phyloP scores from a whole-genome alignment of 2,113 vertebrate species.

The Callopanchax toddi region DNA sequence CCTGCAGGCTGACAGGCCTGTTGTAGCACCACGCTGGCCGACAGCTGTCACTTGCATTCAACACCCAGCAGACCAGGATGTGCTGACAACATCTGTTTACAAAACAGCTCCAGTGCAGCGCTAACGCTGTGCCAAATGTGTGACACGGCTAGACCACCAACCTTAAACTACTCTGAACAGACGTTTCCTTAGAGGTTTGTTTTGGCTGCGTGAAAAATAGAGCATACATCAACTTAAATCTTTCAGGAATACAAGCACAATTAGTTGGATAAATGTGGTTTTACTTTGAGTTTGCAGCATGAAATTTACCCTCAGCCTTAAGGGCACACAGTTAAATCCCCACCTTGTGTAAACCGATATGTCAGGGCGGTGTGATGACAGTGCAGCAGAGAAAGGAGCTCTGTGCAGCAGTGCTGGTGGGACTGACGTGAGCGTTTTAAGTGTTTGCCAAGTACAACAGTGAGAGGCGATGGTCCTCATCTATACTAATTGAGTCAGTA shows the following conservation, averaged over 20 bases:
- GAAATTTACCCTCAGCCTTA: slow-evolving; percentile 7
- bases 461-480: slow-evolving; percentile 57
- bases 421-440: slow-evolving; percentile 68
- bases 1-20: slow-evolving; percentile 55
- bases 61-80: slow-evolving; percentile 39
- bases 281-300: slow-evolving; percentile 8
- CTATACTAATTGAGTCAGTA: slow-evolving; percentile 77
- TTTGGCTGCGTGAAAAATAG: slow-evolving; percentile 9
- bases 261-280: background rate
- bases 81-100: slow-evolving; percentile 69
- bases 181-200: slow-evolving; percentile 1
- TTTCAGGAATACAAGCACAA: background rate
- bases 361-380: slow-evolving; percentile 61
- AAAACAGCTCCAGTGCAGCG: slow-evolving; percentile 37
- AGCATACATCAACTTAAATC: slow-evolving; percentile 1
- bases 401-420: slow-evolving; percentile 62
- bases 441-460: slow-evolving; percentile 76
- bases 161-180: slow-evolving; percentile 1
- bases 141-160: slow-evolving; percentile 38
- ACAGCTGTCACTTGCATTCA: slow-evolving; percentile 58
- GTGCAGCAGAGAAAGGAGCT: slow-evolving; percentile 63
- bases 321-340: slow-evolving; percentile 36
- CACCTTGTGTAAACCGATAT: slow-evolving; percentile 71
- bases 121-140: slow-evolving; percentile 30
- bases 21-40: slow-evolving; percentile 46